Evolutionary conservation across 2,113 vertebrate species (phyloP).

Genomic region (Gavia stellata): DNA sequence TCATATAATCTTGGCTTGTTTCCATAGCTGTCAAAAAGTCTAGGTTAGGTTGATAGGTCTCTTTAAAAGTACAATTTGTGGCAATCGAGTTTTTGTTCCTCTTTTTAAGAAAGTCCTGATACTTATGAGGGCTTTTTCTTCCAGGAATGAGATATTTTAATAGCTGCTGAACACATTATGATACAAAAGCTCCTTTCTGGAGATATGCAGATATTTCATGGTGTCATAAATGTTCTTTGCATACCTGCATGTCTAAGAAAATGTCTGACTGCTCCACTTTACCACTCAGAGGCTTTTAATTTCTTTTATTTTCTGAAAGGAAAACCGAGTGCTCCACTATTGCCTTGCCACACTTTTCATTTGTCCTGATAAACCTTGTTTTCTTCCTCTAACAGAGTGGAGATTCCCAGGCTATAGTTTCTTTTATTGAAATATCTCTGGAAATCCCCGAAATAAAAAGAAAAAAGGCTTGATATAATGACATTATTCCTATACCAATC

Average conservation of each 20-base stretch:
- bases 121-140: neutral
- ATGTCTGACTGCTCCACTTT: neutral
- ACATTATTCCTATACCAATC: neutral
- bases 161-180: neutral
- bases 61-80: neutral
- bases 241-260: neutral
- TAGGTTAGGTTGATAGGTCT: neutral
- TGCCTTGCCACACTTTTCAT: neutral
- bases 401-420: neutral
- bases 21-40: neutral
- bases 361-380: neutral
- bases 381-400: neutral
- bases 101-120: neutral
- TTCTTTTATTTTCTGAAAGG: neutral
- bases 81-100: neutral
- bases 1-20: neutral
- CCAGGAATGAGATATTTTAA: neutral
- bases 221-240: neutral
- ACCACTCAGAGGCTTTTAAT: neutral
- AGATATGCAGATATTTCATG: neutral
- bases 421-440: neutral
- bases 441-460: neutral
- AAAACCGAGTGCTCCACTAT: neutral
- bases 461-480: neutral
- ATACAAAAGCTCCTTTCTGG: neutral